Conservation (phyloP, 2,888 invertebrate species). For the Drosophila barbarae region DNA sequence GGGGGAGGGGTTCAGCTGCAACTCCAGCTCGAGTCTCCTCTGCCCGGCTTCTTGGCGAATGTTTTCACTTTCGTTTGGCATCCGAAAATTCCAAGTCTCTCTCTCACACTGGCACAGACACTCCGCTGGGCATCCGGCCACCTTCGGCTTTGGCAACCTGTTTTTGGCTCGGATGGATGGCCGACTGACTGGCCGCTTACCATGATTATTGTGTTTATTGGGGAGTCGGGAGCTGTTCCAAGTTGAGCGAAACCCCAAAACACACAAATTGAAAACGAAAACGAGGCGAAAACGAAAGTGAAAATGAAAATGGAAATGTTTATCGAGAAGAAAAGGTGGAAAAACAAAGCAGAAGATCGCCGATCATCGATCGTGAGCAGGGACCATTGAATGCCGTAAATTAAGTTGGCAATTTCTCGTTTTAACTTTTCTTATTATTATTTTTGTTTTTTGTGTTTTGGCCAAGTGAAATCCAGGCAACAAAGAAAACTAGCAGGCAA, state of each 20-base stretch:
- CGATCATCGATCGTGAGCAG: conserved; percentile 27
- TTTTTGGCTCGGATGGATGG: conserved; percentile 12
- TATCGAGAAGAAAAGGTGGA: conserved; percentile 32
- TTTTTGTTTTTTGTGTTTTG: background rate
- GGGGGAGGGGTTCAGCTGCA: background rate
- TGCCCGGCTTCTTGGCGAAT: conserved; percentile 55
- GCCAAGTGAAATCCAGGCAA: conserved; percentile 53
- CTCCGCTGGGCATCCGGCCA: conserved; percentile 41
- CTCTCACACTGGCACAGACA: background rate
- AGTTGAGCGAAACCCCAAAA: conserved; percentile 61
- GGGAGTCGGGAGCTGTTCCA: conserved; percentile 41
- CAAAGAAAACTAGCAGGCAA: conserved; percentile 20
- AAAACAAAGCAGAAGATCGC: conserved; percentile 52
- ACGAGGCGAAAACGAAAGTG: conserved; percentile 48
- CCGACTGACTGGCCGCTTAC: conserved; percentile 74
- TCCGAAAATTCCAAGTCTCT: conserved; percentile 62
- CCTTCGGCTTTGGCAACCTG: conserved; percentile 44
- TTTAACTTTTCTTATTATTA: background rate
- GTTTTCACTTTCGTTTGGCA: conserved; percentile 72
- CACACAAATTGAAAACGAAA: conserved; percentile 69
- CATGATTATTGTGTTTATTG: conserved; percentile 74
- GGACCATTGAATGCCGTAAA: conserved; percentile 58
- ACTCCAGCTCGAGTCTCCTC: conserved; percentile 4
- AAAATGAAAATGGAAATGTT: conserved; percentile 56
- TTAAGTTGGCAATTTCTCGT: conserved; percentile 71